These are phyloP conservation scores for Aythya baeri DNA, from an alignment of 2,113 vertebrate genomes.

Conservation along the genomic window DNA sequence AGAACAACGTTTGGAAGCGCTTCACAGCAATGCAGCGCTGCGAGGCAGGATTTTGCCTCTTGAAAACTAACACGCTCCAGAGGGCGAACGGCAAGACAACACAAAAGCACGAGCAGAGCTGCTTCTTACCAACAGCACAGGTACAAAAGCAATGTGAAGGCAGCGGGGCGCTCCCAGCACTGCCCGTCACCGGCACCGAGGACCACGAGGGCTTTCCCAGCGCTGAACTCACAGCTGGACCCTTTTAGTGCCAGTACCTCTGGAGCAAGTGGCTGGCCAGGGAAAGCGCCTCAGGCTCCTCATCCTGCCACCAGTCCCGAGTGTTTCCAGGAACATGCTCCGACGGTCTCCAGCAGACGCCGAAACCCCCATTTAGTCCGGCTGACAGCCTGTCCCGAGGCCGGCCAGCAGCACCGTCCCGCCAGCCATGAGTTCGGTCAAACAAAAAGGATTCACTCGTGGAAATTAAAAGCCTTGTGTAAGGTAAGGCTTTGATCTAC, in stretches of 20 bases:
- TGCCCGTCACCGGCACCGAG: accelerated
- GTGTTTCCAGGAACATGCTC: not conserved
- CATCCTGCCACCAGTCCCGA: not conserved
- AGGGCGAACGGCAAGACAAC: accelerated
- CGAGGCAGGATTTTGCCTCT: not conserved
- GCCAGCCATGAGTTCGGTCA: not conserved
- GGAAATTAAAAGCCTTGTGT: conserved; percentile 50
- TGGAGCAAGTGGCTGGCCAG: not conserved
- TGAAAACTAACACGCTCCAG: accelerated
- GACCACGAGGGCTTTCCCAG: not conserved
- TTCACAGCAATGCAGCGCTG: accelerated
- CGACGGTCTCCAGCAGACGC: accelerated
- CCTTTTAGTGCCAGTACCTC: not conserved
- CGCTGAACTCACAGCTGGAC: not conserved
- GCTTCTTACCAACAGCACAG: not conserved
- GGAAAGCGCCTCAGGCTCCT: not conserved
- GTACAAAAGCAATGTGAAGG: not conserved
- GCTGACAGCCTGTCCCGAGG: not conserved
- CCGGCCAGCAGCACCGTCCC: not conserved
- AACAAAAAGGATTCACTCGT: conserved; percentile 14
- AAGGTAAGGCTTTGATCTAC: conserved; percentile 63
- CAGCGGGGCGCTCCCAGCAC: accelerated
- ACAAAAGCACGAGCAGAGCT: not conserved
- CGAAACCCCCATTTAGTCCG: not conserved
- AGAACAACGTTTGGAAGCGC: not conserved